Base-by-base conservation (phyloP, 2,888 invertebrate species). In the Dexiosoma caninum region DNA sequence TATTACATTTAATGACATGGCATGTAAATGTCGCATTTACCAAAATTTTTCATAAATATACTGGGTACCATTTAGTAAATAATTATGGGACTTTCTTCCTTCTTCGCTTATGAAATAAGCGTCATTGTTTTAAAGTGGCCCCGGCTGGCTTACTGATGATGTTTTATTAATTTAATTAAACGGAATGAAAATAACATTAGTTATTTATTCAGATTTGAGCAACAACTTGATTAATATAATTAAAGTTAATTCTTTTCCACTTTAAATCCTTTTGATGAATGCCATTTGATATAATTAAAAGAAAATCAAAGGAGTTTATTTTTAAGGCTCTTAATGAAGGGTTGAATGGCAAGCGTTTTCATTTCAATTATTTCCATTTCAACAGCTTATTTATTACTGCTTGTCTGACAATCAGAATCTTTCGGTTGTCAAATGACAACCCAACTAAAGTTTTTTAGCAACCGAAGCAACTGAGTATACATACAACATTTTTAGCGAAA, bases 11-110 rank as follows among this genome's bases (percentile, higher is more conserved):
- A 81, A 74, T 81, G 77, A 51, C 77, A 51, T 77, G 72, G 77
- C 77, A 72, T 77, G 81, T 74, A 64, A 81, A 76, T 69, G 72
- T 69, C 57, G 77, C 53, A 81, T 71, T 77, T 69, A 27, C 69
- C 32, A 67, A 75, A 49, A 49, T n/a, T 37, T 59, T 66, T n/a
- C 27, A 69, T 81, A 57, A 76, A 72, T 55, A 72, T 64, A 46
- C 55, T 30, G 46, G 42, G 10, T 57, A 27, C n/a, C 21, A 23
- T 53, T 69, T 53, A 60, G 46, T 57, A 40, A n/a, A 64, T 57
- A 70, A 49, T 64, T 64, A 21, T 30, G 19, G 35, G 37, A 16
- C 14, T 62, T 46, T 16, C 14, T n/a, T 64, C 27, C 14, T 30
- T 3, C 27, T 23, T 55, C n/a, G n/a, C n/a, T n/a, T 7, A 37